Base-by-base conservation (phyloP, 2,888 invertebrate species). In the Oasisia sp. region DNA sequence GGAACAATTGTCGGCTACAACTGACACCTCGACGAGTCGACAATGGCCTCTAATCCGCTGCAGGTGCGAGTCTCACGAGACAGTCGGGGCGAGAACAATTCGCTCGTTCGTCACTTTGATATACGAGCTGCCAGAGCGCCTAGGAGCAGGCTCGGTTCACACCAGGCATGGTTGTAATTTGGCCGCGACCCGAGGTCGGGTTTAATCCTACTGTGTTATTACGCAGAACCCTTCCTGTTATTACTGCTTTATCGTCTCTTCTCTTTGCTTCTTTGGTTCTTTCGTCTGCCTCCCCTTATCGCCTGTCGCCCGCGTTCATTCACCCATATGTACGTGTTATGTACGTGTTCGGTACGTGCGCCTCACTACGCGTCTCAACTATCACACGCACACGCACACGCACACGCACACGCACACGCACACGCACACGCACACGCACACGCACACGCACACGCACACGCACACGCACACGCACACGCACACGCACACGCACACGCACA, bases 71-170 rank as follows among this genome's bases (percentile, higher is more conserved):
- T 19, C 74, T 74, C 74, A 74, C 74, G 74, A 74, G 19, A 74
- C 74, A 74, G 74, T 74, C 74, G 74, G 27, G 74, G 14, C 74
- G 74, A 74, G 74, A 74, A 74, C 74, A 74, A 74, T 74, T 74
- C 74, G 50, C 74, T n/a, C 74, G 74, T 74, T 74, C 74, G 74
- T 74, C 74, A 74, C 74, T 74, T 74, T 74, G 74, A 74, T 74
- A 74, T 74, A 74, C 74, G 74, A 74, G 74, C 74, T 74, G 74
- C 19, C 74, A 27, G 27, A 27, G 27, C 74, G 74, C 19, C 74
- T 14, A 27, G 5, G 74, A 74, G 74, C 74, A 19, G 74, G 27
- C 74, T 74, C 74, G 27, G 7, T 74, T 74, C 74, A 74, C 74
- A 74, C 27, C 74, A 27, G n/a, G 74, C 27, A 74, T 74, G 74